Evolutionary conservation across 2,888 invertebrate genomes (phyloP).

Genomic region (Hartigia nigra): DNA sequence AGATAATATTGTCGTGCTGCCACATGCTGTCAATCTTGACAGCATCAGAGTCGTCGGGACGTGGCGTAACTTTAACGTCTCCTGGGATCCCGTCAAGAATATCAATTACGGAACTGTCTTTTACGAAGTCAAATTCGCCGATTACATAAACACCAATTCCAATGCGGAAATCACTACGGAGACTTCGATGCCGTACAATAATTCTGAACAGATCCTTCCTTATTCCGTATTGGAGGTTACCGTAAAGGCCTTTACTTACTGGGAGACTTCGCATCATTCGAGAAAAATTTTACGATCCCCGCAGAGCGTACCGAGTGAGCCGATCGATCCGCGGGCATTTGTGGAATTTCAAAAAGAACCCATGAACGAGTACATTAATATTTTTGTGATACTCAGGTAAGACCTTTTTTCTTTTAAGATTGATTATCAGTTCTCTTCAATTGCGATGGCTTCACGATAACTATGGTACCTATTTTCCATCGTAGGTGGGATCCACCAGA

Average conservation of each 20-base stretch:
- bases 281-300: conserved; percentile 79
- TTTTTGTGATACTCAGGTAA: conserved; percentile 55
- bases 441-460: conserved; percentile 17
- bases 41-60: conserved; percentile 79
- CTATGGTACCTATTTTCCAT: conserved; percentile 55
- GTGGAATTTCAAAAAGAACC: conserved; percentile 70
- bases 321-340: conserved; percentile 79
- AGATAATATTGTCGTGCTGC: conserved; percentile 75
- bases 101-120: conserved; percentile 85
- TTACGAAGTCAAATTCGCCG: conserved; percentile 82
- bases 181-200: conserved; percentile 56
- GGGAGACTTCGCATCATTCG: conserved; percentile 80
- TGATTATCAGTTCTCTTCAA: conserved; percentile 35
- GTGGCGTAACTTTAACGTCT: conserved; percentile 85
- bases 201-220: conserved; percentile 71
- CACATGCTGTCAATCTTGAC: conserved; percentile 75
- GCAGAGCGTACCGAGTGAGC: conserved; percentile 82
- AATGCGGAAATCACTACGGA: conserved; percentile 58
- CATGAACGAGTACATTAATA: conserved; percentile 51
- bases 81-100: conserved; percentile 80
- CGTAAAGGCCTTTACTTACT: conserved; percentile 84
- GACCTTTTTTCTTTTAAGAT: conserved; percentile 7
- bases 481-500: conserved; percentile 86
- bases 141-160: conserved; percentile 72
- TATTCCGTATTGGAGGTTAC: conserved; percentile 79